These are phyloP conservation scores for Leptatherina wallacei DNA, from an alignment of 2,797 vertebrate species.

Conservation along the genomic window DNA sequence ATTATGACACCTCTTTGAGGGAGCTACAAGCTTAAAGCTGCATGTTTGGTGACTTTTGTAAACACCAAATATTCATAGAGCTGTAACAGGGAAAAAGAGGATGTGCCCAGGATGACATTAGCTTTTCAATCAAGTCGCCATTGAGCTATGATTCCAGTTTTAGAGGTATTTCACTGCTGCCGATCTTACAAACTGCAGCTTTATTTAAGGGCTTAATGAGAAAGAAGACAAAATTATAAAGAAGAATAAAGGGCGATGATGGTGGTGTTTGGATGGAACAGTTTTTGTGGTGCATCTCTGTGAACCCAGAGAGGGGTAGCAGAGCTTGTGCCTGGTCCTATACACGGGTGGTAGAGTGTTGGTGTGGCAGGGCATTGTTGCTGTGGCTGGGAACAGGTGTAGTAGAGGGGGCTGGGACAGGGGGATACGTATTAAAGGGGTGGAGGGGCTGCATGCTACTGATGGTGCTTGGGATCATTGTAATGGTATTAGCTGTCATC, in stretches of 20 bases:
- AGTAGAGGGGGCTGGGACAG: constrained; percentile 80
- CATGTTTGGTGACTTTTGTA: constrained; percentile 46
- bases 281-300: constrained; percentile 70
- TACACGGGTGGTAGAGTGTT: constrained; percentile 95
- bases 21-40: constrained; percentile 66
- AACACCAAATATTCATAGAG: constrained; percentile 43
- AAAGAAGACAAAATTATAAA: constrained; percentile 58
- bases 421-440: constrained; percentile 91
- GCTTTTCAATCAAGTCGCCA: constrained; percentile 48
- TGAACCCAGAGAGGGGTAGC: constrained; percentile 62
- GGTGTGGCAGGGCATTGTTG: constrained; percentile 94
- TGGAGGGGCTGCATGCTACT: constrained; percentile 90
- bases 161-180: constrained; percentile 73
- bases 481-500: constrained; percentile 89
- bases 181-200: constrained; percentile 82
- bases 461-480: constrained; percentile 91
- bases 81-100: constrained; percentile 47
- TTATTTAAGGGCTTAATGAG: constrained; percentile 74
- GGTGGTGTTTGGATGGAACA: constrained; percentile 62
- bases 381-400: constrained; percentile 83
- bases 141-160: constrained; percentile 60
- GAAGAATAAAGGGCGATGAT: constrained; percentile 44
- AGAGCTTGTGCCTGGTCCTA: constrained; percentile 82
- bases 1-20: constrained; percentile 53
- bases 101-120: constrained; percentile 53